These are phyloP conservation scores for Cichladusa arquata DNA, from an alignment of 2,113 vertebrate genomes.

Conservation along the genomic window DNA sequence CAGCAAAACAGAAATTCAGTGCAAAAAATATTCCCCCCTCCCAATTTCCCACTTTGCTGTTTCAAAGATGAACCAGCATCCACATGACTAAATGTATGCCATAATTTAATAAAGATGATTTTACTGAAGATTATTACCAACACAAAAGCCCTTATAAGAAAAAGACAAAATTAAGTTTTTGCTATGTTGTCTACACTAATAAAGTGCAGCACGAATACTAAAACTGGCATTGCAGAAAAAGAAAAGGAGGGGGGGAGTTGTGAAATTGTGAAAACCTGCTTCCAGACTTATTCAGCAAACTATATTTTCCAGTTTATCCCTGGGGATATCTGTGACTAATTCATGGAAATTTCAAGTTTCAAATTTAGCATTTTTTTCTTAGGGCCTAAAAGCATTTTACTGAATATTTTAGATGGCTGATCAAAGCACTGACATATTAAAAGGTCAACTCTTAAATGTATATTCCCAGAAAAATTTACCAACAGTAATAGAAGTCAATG, in stretches of 20 bases:
- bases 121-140: neutral
- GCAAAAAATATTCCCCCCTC: neutral
- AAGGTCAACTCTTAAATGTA: neutral
- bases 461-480: neutral
- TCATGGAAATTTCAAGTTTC: neutral
- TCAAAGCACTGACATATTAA: neutral
- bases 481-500: neutral
- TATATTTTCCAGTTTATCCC: neutral
- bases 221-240: neutral
- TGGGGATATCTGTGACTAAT: neutral
- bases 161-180: neutral
- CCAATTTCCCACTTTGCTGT: neutral
- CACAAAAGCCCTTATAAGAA: neutral
- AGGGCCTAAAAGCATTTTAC: neutral
- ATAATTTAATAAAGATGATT: neutral
- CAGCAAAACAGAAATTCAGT: neutral
- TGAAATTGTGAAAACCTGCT: neutral
- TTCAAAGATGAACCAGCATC: neutral
- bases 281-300: neutral
- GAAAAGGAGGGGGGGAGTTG: rapidly evolving
- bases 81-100: neutral
- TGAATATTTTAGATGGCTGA: neutral
- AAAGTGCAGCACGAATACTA: neutral
- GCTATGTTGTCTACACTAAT: neutral
- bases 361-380: slow-evolving; percentile 16